Base-by-base conservation (phyloP, 2,888 invertebrate species). In the Diogma glabrata region DNA sequence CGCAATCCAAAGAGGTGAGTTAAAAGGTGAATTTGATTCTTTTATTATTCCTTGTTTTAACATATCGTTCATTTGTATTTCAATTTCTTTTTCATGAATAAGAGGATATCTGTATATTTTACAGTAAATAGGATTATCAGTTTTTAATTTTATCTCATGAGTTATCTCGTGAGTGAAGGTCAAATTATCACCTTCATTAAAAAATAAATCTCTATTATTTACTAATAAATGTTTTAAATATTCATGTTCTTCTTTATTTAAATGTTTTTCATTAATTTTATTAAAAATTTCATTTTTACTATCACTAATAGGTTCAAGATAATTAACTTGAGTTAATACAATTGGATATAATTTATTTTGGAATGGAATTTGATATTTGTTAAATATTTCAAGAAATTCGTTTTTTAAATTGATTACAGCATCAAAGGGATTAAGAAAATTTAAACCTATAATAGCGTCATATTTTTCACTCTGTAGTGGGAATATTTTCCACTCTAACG, bases 401-500 rank as follows among this genome's bases (percentile, higher is more conserved):
- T 51, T 51, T 16, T 45, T 10, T 30, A 46, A 4, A 22, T 51
- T 33, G 10, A 51, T 30, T 40, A n/a, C 33, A 17, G 46, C 4
- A 19, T 51, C 28, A 20, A 51, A 51, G n/a, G 51, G 20, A 8
- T 22, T 46, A 30, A 51, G 24, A 36, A 51, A 46, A 17, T 47
- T 51, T 2, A 33, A 22, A 23, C 46, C 38, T 23, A 47, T 51
- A 14, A 51, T 51, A 4, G 36, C 51, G 16, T 51, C 46, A 9
- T 51, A 46, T 51, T 51, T 43, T 33, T n/a, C n/a, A 43, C 16
- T 51, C 22, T 51, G 38, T 4, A 51, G 47, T 23, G 47, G 36
- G 38, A 51, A 50, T 20, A 50, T 9, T 50, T 50, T 50, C 43
- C 50, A 50, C 40, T 50, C 43, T 23, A 50, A 40, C n/a, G 46